Conservation (phyloP, 2,113 vertebrate species). For the Cairina moschata region DNA sequence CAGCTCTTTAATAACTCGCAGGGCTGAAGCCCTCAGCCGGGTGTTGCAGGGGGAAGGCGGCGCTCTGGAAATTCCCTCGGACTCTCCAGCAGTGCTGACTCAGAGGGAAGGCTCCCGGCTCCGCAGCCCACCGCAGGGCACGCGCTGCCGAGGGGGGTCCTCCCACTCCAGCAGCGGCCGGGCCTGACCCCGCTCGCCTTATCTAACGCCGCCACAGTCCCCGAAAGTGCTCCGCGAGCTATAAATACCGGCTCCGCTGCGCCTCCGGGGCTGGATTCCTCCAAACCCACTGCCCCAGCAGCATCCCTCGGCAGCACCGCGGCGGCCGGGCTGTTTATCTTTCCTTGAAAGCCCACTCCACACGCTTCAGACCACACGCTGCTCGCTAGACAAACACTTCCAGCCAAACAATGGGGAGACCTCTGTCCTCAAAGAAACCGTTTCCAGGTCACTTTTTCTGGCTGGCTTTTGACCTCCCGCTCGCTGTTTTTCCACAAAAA, state of each 20-base stretch:
- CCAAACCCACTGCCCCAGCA: constrained; percentile 29
- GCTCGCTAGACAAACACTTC: constrained; percentile 37
- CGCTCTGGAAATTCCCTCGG: constrained; percentile 54
- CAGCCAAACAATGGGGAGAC: constrained; percentile 70
- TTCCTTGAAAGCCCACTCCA: constrained; percentile 77
- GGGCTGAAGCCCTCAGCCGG: constrained; percentile 29
- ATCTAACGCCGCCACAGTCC: neutral
- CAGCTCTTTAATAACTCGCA: neutral
- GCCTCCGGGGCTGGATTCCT: constrained; percentile 9
- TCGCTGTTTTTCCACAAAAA: constrained; percentile 78
- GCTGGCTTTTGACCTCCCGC: constrained; percentile 65
- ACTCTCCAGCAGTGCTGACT: constrained; percentile 48
- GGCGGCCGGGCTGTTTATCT: constrained; percentile 44
- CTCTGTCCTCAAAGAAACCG: constrained; percentile 71
- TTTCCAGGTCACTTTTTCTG: constrained; percentile 71
- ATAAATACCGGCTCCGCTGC: constrained; percentile 38
- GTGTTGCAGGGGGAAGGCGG: neutral
- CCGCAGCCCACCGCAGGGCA: constrained; percentile 26
- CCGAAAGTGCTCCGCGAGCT: neutral
- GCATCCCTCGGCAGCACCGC: neutral
- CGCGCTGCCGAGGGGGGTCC: neutral
- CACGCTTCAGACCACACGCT: constrained; percentile 63
- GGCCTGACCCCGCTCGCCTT: constrained; percentile 44
- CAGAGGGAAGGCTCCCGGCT: constrained; percentile 33
- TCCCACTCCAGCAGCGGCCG: neutral